Evolutionary conservation across 2,113 vertebrate species (phyloP).

Genomic region (Coracopsis vasa): DNA sequence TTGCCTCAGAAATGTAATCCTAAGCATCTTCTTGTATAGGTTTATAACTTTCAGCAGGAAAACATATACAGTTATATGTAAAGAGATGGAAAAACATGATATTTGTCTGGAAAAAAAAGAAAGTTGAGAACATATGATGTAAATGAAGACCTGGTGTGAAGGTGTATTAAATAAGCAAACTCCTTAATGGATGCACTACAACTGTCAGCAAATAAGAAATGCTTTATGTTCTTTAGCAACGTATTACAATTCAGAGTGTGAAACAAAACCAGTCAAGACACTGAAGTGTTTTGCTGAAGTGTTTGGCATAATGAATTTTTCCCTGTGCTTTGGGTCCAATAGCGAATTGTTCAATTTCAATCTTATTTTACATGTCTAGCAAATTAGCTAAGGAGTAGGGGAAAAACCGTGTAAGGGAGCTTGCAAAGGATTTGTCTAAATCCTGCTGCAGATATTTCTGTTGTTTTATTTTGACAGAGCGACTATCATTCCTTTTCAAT

Average conservation of each 20-base stretch:
- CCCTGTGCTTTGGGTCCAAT: rapidly evolving
- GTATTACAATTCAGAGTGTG: not conserved
- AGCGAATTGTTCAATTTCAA: not conserved
- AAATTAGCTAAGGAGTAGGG: not conserved
- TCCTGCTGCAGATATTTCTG: not conserved
- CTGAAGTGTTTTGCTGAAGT: not conserved
- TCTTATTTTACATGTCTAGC: not conserved
- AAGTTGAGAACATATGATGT: not conserved
- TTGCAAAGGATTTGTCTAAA: not conserved
- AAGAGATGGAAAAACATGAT: not conserved
- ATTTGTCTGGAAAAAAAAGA: rapidly evolving
- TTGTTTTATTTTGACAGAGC: not conserved
- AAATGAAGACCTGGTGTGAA: not conserved
- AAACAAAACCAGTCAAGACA: not conserved
- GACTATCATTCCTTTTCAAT: not conserved
- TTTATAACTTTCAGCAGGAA: not conserved
- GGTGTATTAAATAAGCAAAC: not conserved
- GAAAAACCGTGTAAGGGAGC: not conserved
- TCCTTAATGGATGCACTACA: not conserved
- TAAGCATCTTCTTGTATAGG: not conserved
- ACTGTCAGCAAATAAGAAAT: not conserved
- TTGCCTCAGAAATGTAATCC: not conserved
- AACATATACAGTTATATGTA: not conserved
- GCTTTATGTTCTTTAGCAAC: not conserved
- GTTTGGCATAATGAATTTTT: not conserved